phyloP scores from a whole-genome alignment of 2,797 vertebrate genomes.

The Prunella strophiata region DNA sequence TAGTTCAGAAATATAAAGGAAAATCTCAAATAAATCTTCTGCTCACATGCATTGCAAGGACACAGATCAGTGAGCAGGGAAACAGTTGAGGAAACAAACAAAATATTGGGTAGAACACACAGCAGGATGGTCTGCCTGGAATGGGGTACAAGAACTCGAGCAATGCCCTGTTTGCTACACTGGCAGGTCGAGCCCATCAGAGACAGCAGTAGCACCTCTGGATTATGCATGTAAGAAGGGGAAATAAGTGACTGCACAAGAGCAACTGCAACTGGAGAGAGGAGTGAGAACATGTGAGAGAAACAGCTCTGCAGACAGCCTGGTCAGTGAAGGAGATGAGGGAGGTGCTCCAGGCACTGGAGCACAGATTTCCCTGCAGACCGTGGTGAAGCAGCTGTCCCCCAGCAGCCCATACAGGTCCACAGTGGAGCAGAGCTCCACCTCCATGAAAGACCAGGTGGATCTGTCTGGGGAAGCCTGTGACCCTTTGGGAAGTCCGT shows the following conservation, averaged over 20 bases:
- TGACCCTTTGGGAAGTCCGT: fast-evolving
- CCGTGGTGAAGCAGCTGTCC: background rate
- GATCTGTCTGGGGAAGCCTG: background rate
- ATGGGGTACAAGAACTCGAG: background rate
- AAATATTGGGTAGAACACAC: background rate
- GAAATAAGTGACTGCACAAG: background rate
- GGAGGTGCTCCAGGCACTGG: fast-evolving
- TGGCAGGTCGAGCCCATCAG: background rate
- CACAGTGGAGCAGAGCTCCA: background rate
- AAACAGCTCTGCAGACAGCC: background rate
- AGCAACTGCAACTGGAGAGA: background rate
- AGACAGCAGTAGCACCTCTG: background rate
- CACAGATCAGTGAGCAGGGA: background rate
- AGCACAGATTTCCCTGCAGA: background rate
- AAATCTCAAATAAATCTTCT: background rate
- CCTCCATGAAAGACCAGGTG: background rate
- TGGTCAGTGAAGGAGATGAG: background rate
- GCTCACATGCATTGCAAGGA: background rate
- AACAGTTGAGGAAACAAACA: background rate
- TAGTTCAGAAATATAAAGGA: background rate
- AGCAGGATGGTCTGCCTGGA: background rate
- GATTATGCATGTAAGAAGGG: background rate
- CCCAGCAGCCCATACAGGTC: background rate
- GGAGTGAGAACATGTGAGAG: background rate
- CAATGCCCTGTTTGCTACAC: background rate